Percentiles rank a stretch among this genome's conserved stretches.
Conservation (phyloP, 2,797 vertebrate genomes). For the Sus cebifrons region DNA sequence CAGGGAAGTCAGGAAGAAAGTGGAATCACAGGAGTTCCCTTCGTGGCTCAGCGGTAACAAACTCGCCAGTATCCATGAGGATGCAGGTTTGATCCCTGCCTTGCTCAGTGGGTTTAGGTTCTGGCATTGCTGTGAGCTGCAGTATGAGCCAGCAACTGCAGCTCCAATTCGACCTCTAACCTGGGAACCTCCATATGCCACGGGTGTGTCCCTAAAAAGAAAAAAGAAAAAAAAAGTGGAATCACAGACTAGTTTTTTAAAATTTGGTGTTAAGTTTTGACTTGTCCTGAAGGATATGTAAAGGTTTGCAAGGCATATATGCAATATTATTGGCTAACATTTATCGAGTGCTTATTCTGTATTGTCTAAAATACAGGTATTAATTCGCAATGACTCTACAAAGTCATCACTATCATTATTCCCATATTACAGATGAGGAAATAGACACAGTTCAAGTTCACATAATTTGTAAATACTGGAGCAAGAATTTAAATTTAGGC, state of each 20-base stretch:
- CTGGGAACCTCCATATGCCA: no score
- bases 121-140: no score
- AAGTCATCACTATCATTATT: background rate
- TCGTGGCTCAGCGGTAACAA: no score
- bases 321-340: background rate
- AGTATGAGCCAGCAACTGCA: no score
- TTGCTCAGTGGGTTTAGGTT: no score
- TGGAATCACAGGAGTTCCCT: no score
- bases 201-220: no score
- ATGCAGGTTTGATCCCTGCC: no score
- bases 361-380: background rate
- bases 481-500: slow-evolving; percentile 2
- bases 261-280: background rate
- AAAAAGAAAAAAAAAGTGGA: background rate
- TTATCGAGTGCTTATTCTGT: background rate
- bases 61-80: no score
- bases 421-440: background rate
- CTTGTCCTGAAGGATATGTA: background rate
- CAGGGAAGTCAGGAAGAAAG: background rate
- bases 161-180: no score
- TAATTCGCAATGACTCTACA: background rate
- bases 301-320: slow-evolving; percentile 10
- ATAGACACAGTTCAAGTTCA: background rate
- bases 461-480: background rate
- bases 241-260: background rate